phyloP scores from a whole-genome alignment of 92 coral and sea anemone species.

The Epizoanthus ramosus region DNA sequence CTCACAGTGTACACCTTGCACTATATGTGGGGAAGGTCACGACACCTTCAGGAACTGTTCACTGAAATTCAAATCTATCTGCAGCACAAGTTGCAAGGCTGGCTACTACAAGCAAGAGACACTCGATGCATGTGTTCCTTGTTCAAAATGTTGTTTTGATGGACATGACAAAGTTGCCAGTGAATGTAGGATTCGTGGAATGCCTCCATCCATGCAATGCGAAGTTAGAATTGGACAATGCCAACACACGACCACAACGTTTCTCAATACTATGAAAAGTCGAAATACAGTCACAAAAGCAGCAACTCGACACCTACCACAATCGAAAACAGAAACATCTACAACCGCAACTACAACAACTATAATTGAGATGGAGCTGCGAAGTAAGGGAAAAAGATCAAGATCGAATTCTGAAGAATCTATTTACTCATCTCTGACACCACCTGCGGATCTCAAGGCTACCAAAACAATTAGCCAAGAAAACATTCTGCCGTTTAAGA shows the following conservation, averaged over 20 bases:
- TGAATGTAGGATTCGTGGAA: neutral
- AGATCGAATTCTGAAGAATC: no score
- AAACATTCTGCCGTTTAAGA: no score
- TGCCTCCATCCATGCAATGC: neutral
- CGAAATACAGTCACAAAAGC: neutral
- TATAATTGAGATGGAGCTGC: no score
- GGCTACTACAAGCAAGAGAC: neutral
- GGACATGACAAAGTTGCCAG: neutral
- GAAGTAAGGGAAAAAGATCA: neutral
- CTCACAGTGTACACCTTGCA: constrained; percentile 2
- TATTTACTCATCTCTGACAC: no score
- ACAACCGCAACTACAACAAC: no score
- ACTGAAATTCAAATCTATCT: neutral
- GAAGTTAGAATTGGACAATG: neutral
- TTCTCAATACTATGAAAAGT: neutral
- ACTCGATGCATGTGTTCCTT: neutral
- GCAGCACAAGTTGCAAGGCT: neutral
- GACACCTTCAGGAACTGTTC: neutral
- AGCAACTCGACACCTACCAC: neutral
- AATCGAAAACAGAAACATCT: no score
- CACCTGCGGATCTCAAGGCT: no score
- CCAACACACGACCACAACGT: neutral
- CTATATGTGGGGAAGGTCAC: neutral
- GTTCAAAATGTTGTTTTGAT: constrained; percentile 12
- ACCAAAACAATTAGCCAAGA: no score